Evolutionary conservation across 2,888 invertebrate species (phyloP).

Genomic region (Noctua fimbriata): DNA sequence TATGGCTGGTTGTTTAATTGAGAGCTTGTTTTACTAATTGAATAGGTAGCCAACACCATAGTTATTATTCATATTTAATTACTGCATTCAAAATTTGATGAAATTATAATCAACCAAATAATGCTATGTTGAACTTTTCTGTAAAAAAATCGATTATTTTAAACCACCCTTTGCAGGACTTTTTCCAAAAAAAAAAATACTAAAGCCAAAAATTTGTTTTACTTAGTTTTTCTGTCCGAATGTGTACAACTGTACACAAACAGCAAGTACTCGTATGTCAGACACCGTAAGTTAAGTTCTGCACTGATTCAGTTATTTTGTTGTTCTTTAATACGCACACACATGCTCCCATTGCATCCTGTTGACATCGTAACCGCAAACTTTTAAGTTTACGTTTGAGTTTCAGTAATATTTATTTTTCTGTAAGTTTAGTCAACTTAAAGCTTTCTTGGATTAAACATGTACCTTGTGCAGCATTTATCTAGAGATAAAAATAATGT

Average conservation of each 20-base stretch:
- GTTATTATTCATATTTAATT: conserved; percentile 10
- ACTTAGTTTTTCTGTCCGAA: conserved; percentile 36
- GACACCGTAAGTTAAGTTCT: conserved; percentile 77
- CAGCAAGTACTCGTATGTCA: conserved; percentile 53
- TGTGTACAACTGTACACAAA: conserved; percentile 44
- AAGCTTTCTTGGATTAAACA: background rate
- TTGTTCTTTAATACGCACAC: conserved; percentile 34
- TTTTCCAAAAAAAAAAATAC: background rate
- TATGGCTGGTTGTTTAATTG: conserved; percentile 16
- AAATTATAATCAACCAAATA: background rate
- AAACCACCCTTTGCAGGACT: no score
- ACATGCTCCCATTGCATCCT: conserved; percentile 13
- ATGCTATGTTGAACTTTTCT: no score
- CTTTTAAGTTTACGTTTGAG: conserved; percentile 17
- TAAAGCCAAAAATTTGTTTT: conserved; percentile 16
- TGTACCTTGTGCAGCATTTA: background rate
- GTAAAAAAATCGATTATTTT: no score
- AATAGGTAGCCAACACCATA: background rate
- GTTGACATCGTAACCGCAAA: conserved; percentile 28
- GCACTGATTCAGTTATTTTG: conserved; percentile 79
- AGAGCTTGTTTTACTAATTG: conserved; percentile 6
- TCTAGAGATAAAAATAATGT: background rate
- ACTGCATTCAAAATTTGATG: background rate
- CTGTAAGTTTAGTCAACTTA: background rate
- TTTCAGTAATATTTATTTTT: background rate